A percentile compares a stretch with the other conserved stretches of the same genome.
Conservation (phyloP, 2,888 invertebrate species). For the Drosophila heteroneura region DNA sequence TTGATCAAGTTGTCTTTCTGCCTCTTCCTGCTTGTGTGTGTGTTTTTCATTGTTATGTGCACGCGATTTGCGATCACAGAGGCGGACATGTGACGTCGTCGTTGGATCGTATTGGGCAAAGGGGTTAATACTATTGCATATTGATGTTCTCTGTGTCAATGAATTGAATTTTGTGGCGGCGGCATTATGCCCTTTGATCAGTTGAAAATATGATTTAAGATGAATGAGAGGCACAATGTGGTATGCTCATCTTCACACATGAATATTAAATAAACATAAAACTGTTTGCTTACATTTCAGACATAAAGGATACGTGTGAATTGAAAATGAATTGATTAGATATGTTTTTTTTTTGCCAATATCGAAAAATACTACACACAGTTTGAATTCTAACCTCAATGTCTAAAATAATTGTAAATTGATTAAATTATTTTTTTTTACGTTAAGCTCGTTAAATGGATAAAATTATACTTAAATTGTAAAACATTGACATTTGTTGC, state of each 20-base stretch:
- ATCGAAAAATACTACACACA: background rate
- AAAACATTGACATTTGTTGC: constrained; percentile 10
- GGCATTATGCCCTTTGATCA: constrained; percentile 54
- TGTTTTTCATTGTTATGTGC: constrained; percentile 37
- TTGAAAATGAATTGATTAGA: background rate
- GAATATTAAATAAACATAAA: constrained; percentile 32
- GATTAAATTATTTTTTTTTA: background rate
- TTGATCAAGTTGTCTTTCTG: constrained; percentile 58
- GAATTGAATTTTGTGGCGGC: background rate
- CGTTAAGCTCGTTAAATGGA: constrained; percentile 1
- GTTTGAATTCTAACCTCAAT: background rate
- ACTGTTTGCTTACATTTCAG: constrained; percentile 45
- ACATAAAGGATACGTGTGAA: constrained; percentile 20
- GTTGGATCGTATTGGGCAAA: constrained; percentile 3
- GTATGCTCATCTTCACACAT: constrained; percentile 16
- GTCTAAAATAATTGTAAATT: background rate
- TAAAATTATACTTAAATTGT: background rate
- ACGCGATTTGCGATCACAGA: constrained; percentile 55
- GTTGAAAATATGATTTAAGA: constrained; percentile 51
- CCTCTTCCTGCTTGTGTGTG: constrained; percentile 18
- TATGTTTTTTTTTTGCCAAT: background rate
- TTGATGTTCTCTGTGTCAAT: constrained; percentile 14
- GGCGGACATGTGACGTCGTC: constrained; percentile 53
- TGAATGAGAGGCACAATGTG: constrained; percentile 19
- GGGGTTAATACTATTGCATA: constrained; percentile 10